Percentiles rank a stretch among this genome's conserved stretches.
Evolutionary conservation across 1,140 invertebrate species (phyloP).

Genomic region (Drosophila rufa): DNA sequence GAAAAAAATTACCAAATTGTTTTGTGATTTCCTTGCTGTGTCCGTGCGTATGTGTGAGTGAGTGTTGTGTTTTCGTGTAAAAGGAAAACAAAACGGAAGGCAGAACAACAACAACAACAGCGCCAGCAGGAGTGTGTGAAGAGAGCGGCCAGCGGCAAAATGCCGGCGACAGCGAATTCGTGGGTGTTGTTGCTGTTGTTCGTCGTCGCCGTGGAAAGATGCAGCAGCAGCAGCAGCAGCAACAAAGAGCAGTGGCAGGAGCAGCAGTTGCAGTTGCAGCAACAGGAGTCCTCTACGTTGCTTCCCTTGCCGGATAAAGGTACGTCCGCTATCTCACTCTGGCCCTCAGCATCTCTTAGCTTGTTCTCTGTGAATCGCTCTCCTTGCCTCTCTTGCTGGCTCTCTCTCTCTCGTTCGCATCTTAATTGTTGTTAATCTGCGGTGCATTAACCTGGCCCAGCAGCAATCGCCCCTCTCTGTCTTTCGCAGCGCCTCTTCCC

Average conservation of each 20-base stretch:
- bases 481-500: neutral
- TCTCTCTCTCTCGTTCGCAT: constrained; percentile 16
- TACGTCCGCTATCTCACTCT: constrained; percentile 54
- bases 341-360: constrained; percentile 25
- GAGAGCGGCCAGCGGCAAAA: constrained; percentile 66
- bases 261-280: constrained; percentile 68
- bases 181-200: constrained; percentile 71
- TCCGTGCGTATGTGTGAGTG: neutral
- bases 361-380: constrained; percentile 11
- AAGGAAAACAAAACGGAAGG: constrained; percentile 47
- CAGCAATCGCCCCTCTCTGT: constrained; percentile 16
- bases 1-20: constrained; percentile 12
- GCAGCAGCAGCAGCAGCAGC: constrained; percentile 43
- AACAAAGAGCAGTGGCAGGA: constrained; percentile 53
- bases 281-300: constrained; percentile 66
- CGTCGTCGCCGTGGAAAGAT: constrained; percentile 43
- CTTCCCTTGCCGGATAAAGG: constrained; percentile 66
- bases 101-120: constrained; percentile 41
- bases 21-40: constrained; percentile 37
- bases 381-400: constrained; percentile 1
- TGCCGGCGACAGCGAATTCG: constrained; percentile 75
- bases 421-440: constrained; percentile 64
- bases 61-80: constrained; percentile 48
- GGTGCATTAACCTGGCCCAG: constrained; percentile 58
- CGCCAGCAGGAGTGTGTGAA: constrained; percentile 17